Percentiles rank a stretch among this genome's conserved stretches.
Evolutionary conservation across 2,113 vertebrate genomes (phyloP).

Genomic region (Phylloscopus whistleri): DNA sequence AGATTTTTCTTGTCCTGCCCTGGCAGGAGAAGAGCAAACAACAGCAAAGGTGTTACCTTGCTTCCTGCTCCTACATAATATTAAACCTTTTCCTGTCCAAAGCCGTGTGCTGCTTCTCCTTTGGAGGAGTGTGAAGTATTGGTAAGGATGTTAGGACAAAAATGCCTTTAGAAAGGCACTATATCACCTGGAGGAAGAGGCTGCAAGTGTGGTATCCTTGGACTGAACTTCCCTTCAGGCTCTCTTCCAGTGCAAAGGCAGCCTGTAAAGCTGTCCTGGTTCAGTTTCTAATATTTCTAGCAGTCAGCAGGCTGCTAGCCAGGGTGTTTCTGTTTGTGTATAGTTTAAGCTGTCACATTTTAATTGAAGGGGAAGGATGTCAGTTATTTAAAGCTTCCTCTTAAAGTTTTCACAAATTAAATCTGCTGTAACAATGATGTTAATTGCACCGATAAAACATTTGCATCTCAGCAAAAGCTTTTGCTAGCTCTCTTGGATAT

Average conservation of each 20-base stretch:
- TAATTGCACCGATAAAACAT: not conserved
- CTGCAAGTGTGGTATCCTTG: no score
- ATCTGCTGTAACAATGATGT: not conserved
- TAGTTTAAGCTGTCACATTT: not conserved
- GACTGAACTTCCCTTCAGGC: not conserved
- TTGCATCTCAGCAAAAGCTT: not conserved
- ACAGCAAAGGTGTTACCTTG: accelerated
- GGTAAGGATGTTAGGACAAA: not conserved
- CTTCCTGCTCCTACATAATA: not conserved
- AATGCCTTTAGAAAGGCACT: not conserved
- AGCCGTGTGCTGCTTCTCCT: not conserved
- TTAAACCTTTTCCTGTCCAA: not conserved
- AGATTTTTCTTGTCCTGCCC: not conserved
- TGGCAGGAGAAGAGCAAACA: not conserved
- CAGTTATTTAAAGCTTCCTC: not conserved
- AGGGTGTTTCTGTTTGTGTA: not conserved
- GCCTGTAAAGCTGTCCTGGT: not conserved
- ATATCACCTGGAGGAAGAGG: not conserved
- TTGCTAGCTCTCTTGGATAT: not conserved
- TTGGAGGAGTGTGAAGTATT: not conserved
- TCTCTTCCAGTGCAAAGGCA: not conserved
- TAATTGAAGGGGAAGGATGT: not conserved
- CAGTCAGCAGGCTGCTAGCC: not conserved
- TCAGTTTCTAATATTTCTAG: not conserved
- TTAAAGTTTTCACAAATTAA: not conserved